phyloP scores from a whole-genome alignment of 37 sponge, comb jelly and placozoan species.

The Theonella swinhoei region DNA sequence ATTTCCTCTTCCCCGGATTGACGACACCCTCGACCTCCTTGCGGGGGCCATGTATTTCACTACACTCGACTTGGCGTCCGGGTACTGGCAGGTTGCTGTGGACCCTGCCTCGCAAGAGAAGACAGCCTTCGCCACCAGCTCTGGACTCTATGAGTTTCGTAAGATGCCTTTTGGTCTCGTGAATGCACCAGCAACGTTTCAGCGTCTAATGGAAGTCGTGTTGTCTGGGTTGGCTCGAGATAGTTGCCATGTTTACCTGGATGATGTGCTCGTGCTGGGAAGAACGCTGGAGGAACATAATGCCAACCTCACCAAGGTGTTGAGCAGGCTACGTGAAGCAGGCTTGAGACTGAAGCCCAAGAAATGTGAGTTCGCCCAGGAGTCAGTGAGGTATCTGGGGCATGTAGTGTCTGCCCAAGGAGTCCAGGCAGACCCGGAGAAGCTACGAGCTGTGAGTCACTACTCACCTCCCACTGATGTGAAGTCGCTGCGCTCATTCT shows the following conservation, averaged over 20 bases:
- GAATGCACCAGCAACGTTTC: slow-evolving; percentile 63
- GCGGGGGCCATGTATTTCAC: slow-evolving; percentile 36
- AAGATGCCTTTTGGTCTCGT: slow-evolving; percentile 74
- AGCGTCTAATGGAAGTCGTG: slow-evolving; percentile 60
- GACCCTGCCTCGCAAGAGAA: slow-evolving; percentile 42
- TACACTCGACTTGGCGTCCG: slow-evolving; percentile 69
- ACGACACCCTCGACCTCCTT: slow-evolving; percentile 46
- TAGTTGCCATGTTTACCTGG: slow-evolving; percentile 41
- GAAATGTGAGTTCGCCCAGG: slow-evolving; percentile 19
- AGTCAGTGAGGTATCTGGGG: slow-evolving; percentile 24
- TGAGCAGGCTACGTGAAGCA: slow-evolving; percentile 25
- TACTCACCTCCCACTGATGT: slow-evolving; percentile 15
- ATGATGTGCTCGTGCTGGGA: slow-evolving; percentile 56
- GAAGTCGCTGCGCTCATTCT: slow-evolving; percentile 37
- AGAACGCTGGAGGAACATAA: slow-evolving; percentile 31
- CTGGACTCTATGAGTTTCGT: slow-evolving; percentile 65
- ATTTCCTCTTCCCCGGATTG: slow-evolving; percentile 68
- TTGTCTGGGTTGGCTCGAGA: slow-evolving; percentile 20
- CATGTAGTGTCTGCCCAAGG: slow-evolving; percentile 37
- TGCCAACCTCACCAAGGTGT: slow-evolving; percentile 28
- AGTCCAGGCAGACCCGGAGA: slow-evolving; percentile 23
- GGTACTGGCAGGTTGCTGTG: slow-evolving; percentile 68
- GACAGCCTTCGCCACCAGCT: slow-evolving; percentile 68
- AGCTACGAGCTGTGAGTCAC: slow-evolving; percentile 16
- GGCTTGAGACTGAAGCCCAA: slow-evolving; percentile 28